Percentiles rank a stretch among this genome's conserved stretches.
These are phyloP conservation scores for Macaca mulatta DNA, from an alignment of 2,113 vertebrate species.

Conservation along the genomic window DNA sequence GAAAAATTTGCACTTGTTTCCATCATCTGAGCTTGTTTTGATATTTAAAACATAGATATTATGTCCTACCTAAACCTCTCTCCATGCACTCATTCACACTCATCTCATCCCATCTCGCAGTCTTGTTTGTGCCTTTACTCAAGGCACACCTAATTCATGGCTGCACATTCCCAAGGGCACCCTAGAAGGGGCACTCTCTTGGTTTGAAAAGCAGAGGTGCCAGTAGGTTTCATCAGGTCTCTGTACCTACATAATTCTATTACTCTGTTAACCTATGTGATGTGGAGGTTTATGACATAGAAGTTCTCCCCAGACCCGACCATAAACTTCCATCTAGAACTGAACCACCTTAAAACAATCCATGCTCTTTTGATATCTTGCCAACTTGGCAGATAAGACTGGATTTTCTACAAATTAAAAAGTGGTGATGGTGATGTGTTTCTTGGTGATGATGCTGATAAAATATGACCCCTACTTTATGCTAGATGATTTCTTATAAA, in stretches of 20 bases:
- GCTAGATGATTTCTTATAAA: neutral
- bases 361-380: neutral
- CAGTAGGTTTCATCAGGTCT: neutral
- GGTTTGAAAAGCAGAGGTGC: neutral
- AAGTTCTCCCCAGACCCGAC: neutral
- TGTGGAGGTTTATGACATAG: neutral
- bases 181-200: neutral
- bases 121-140: neutral
- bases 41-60: neutral
- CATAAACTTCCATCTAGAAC: neutral
- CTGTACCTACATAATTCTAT: neutral
- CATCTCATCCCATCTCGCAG: rapidly evolving
- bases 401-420: conserved; percentile 17
- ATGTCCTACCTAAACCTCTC: neutral
- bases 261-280: neutral
- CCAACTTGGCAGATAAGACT: neutral
- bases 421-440: neutral
- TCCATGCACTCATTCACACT: neutral
- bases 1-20: neutral
- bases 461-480: neutral
- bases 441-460: neutral
- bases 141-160: neutral
- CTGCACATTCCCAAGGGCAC: too few relatives aligned
- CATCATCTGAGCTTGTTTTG: neutral
- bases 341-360: neutral